A percentile compares a stretch with the other conserved stretches of the same genome.
These are phyloP conservation scores for Hylaeus volcanicus DNA, from an alignment of 1,140 invertebrate species.

Conservation along the genomic window DNA sequence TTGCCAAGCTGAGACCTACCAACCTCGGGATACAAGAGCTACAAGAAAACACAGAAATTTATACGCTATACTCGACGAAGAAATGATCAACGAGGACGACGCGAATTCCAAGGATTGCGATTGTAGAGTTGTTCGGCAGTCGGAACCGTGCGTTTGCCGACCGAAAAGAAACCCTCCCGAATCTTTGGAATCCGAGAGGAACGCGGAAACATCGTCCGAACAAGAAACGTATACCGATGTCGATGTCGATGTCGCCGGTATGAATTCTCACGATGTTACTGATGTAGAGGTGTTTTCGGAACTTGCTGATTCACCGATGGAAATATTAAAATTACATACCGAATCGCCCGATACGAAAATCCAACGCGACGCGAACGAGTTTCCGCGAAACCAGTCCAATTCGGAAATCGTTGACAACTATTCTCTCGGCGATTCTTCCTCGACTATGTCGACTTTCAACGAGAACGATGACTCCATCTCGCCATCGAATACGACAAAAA, in stretches of 20 bases:
- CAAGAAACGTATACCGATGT: neutral
- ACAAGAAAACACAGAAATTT: slow-evolving; percentile 49
- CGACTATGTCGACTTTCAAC: too few species aligned
- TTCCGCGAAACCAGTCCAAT: neutral
- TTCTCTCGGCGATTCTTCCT: too few species aligned
- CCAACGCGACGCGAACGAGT: neutral
- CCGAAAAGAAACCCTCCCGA: neutral
- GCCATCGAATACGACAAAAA: too few species aligned
- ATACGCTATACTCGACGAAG: slow-evolving; percentile 53
- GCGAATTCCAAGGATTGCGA: slow-evolving; percentile 68
- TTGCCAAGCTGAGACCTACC: slow-evolving; percentile 51
- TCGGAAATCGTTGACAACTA: too few species aligned
- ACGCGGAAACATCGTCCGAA: neutral
- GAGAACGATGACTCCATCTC: too few species aligned
- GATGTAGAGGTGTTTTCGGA: slow-evolving; percentile 21
- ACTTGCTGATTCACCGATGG: neutral
- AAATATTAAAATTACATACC: neutral
- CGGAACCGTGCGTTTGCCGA: neutral
- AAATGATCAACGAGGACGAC: slow-evolving; percentile 71
- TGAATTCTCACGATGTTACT: neutral
- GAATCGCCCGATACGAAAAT: neutral
- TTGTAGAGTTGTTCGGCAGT: slow-evolving; percentile 53
- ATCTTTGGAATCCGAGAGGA: neutral
- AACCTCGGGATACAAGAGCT: slow-evolving; percentile 8
- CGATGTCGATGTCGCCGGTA: too few species aligned